phyloP scores from a whole-genome alignment of 1,140 invertebrate species.

The Brachionus manjavacas region DNA sequence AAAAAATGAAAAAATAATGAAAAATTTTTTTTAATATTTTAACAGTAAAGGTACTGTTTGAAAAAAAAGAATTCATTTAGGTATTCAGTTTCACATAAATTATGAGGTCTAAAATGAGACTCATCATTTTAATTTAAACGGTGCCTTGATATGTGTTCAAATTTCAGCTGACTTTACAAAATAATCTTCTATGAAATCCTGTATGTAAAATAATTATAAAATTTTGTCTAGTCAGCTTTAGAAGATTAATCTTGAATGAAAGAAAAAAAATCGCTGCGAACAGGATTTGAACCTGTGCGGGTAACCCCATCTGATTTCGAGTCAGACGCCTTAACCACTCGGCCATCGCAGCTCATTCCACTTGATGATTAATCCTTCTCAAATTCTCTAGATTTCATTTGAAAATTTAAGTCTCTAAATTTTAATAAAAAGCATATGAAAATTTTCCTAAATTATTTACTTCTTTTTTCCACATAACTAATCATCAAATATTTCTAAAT shows the following conservation, averaged over 20 bases:
- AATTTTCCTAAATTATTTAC: background rate
- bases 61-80: background rate
- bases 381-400: background rate
- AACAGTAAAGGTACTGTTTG: background rate
- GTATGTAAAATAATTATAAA: background rate
- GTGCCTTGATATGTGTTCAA: background rate
- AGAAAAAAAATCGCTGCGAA: constrained; percentile 29
- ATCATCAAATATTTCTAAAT: background rate
- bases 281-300: constrained; percentile 43
- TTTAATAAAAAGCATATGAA: background rate
- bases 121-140: background rate
- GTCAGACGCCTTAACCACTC: constrained; percentile 43
- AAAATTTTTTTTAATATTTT: background rate
- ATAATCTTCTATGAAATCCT: background rate
- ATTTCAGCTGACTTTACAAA: background rate
- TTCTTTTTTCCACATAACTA: background rate
- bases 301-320: constrained; percentile 42
- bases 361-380: background rate
- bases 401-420: background rate
- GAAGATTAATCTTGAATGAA: background rate
- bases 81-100: background rate
- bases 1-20: background rate
- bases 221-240: background rate
- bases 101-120: background rate
- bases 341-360: constrained; percentile 31